Evolutionary conservation across 1,140 invertebrate genomes (phyloP), one percentile per base, ranked within the genome.

Genomic region (Cryptotermes secundus): DNA sequence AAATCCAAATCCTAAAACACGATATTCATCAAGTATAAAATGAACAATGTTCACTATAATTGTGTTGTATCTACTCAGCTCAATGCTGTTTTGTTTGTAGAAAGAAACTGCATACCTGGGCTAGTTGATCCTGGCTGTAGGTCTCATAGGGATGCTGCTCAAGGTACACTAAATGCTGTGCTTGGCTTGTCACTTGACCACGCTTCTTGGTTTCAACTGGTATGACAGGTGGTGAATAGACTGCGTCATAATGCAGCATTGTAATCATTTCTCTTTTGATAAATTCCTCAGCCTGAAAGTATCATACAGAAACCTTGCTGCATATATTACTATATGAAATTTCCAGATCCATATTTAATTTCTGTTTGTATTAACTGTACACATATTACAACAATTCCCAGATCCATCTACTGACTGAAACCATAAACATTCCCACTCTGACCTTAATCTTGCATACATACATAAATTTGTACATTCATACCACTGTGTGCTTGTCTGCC

Each of bases 221-320:
- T 4, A 72, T 35, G n/a, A 80, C 36, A 87, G 88, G 90, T 89
- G 87, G 88, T 86, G 89, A 89, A 90, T 89, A 90, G 86, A 84
- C 87, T 42, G 95, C 93, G 91, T 99, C 98, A 89, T 97, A 97
- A 87, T 98, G 95, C 72, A 99, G 89, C 97, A 99, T 99, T 12
- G 95, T 95, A 38, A 99, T 92, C 97, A 99, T 99, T 91, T 99
- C 99, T 85, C 94, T 92, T 90, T 99, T 99, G 81, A 99, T 98
- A 38, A 99, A 88, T 90, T 99, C 98, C 91, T 99, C 98, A 34
- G 98, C 97, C 92, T 97, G 86, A 85, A 88, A 85, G 84, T 83
- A 83, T 22, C 12, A 80, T 35, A 10, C 19, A 36, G 9, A 35
- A 22, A 36, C 12, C 24, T 12, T 81, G 34, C 34, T 38, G 38